Evolutionary conservation across 1,140 invertebrate species (phyloP).

Genomic region (Pollicipes pollicipes): DNA sequence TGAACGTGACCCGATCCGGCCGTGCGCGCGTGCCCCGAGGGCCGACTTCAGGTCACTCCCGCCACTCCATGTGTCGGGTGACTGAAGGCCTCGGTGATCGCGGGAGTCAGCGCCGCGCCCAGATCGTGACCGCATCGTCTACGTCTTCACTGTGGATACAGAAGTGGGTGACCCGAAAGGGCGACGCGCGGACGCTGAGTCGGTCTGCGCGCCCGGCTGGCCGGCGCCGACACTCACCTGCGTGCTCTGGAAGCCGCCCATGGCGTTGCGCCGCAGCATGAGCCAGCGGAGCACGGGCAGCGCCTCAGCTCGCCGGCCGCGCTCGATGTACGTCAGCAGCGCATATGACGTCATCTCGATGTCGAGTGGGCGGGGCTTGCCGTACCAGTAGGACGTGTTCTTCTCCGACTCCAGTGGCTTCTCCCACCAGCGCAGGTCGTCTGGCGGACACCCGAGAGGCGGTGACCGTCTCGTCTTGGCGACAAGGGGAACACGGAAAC

Average conservation of each 20-base stretch:
- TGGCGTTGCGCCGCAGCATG: constrained; percentile 53
- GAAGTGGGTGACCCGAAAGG: too few relatives aligned
- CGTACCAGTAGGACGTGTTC: constrained; percentile 49
- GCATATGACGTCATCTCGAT: constrained; percentile 79
- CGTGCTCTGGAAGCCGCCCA: constrained; percentile 65
- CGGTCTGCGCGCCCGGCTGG: too few relatives aligned
- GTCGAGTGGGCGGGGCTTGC: constrained; percentile 48
- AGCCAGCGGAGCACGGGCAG: constrained; percentile 69
- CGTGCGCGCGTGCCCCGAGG: too few relatives aligned
- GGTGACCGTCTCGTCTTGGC: constrained; percentile 10
- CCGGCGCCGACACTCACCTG: constrained; percentile 27
- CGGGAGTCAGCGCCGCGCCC: too few relatives aligned
- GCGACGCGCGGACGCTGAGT: too few relatives aligned
- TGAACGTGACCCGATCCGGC: too few relatives aligned
- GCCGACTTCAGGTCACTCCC: too few relatives aligned
- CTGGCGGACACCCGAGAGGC: constrained; percentile 23
- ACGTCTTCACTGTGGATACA: too few relatives aligned
- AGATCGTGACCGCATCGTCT: too few relatives aligned
- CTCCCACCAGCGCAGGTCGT: constrained; percentile 56
- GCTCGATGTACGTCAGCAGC: constrained; percentile 43
- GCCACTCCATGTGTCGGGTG: too few relatives aligned
- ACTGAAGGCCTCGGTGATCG: too few relatives aligned
- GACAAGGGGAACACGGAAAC: too few relatives aligned
- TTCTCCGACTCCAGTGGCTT: constrained; percentile 33
- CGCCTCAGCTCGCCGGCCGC: constrained; percentile 44